These are phyloP conservation scores for Sesia apiformis DNA, from an alignment of 2,888 invertebrate species.

Conservation along the genomic window DNA sequence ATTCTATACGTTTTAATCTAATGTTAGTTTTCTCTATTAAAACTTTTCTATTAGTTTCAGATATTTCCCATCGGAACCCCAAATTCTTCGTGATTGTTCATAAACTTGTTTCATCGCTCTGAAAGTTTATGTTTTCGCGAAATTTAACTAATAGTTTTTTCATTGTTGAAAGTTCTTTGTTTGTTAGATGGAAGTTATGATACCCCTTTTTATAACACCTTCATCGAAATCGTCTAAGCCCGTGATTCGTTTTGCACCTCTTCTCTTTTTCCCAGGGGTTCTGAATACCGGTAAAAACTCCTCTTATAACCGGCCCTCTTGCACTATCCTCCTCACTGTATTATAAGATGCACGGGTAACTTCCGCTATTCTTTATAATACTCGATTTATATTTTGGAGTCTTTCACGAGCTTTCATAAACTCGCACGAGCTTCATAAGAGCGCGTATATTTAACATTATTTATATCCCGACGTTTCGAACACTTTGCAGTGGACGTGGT, in stretches of 20 bases:
- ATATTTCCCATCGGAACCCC: slow-evolving; percentile 4
- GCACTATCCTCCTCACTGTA: slow-evolving; percentile 8
- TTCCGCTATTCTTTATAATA: slow-evolving; percentile 6
- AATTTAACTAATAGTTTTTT: slow-evolving; percentile 1
- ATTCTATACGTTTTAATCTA: slow-evolving; percentile 6
- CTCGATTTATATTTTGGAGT: neutral
- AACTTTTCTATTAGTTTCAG: slow-evolving; percentile 5
- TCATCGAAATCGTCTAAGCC: slow-evolving; percentile 19
- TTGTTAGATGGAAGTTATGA: slow-evolving; percentile 15
- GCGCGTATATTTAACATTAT: too few relatives aligned
- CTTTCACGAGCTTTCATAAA: neutral
- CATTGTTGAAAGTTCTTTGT: slow-evolving; percentile 9
- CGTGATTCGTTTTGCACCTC: slow-evolving; percentile 14
- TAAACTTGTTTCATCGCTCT: slow-evolving; percentile 1
- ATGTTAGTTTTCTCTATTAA: slow-evolving; percentile 7
- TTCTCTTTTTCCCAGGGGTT: slow-evolving; percentile 20
- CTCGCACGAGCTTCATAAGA: too few relatives aligned
- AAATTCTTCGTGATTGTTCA: neutral
- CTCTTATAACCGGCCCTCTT: slow-evolving; percentile 6
- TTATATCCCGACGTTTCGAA: too few relatives aligned
- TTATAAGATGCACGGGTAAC: slow-evolving; percentile 7
- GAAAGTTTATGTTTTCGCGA: slow-evolving; percentile 1
- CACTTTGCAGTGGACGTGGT: too few relatives aligned
- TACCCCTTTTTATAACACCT: slow-evolving; percentile 21
- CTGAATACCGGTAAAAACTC: slow-evolving; percentile 13